These are phyloP conservation scores for Pasiphila rectangulata DNA, from an alignment of 2,888 invertebrate species.

Conservation along the genomic window DNA sequence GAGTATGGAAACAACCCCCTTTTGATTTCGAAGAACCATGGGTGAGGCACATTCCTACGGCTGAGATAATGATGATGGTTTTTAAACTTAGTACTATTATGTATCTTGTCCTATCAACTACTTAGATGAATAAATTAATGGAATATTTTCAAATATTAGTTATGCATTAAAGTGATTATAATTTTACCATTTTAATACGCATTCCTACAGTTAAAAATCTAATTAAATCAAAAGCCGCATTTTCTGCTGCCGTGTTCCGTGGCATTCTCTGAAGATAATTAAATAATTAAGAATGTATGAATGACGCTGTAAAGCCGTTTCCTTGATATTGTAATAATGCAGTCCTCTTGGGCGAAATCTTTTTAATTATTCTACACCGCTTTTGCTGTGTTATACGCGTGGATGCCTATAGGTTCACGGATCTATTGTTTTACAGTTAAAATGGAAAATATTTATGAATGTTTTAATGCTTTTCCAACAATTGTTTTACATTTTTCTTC, in stretches of 20 bases:
- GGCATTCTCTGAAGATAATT: slow-evolving; percentile 74
- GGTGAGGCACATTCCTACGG: no score
- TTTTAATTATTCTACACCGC: slow-evolving; percentile 74
- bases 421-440: slow-evolving; percentile 45
- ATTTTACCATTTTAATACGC: slow-evolving; percentile 49
- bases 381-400: slow-evolving; percentile 63
- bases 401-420: slow-evolving; percentile 49
- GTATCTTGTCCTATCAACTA: no score
- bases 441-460: slow-evolving; percentile 1
- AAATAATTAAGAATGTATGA: slow-evolving; percentile 80
- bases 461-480: not conserved
- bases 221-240: slow-evolving; percentile 66
- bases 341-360: slow-evolving; percentile 75
- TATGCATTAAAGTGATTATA: slow-evolving; percentile 44
- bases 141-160: slow-evolving; percentile 8
- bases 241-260: slow-evolving; percentile 64
- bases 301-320: slow-evolving; percentile 75
- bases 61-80: no score
- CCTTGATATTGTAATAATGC: slow-evolving; percentile 77
- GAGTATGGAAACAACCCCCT: no score
- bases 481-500: not conserved
- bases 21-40: no score
- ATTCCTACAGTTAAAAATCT: slow-evolving; percentile 54
- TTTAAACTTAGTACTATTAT: no score
- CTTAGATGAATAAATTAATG: no score